Evolutionary conservation across 2,113 vertebrate genomes (phyloP).

Genomic region (Saguinus midas): DNA sequence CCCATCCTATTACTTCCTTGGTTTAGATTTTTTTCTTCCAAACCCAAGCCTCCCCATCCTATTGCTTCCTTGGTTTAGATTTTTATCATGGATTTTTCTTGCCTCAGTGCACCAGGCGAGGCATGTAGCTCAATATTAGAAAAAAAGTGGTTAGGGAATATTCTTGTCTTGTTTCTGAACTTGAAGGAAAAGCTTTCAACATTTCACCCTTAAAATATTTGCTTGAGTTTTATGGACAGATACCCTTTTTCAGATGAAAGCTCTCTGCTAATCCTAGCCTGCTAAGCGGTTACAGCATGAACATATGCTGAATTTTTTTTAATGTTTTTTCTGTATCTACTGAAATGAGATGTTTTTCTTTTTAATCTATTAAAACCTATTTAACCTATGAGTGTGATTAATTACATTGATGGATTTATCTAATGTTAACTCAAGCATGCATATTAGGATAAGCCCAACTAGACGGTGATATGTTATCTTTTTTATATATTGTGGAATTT

Average conservation of each 20-base stretch:
- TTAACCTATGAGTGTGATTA: background rate
- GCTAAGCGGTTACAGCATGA: background rate
- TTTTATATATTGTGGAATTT: background rate
- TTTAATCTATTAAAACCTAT: background rate
- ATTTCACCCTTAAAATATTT: background rate
- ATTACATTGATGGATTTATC: background rate
- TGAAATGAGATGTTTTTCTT: background rate
- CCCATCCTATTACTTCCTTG: background rate
- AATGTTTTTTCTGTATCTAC: background rate
- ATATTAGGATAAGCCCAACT: background rate
- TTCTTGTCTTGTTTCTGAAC: background rate
- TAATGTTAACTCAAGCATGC: background rate
- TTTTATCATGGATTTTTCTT: background rate
- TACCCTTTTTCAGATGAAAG: background rate
- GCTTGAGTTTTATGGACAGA: background rate
- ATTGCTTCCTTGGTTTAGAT: background rate
- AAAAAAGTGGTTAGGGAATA: background rate
- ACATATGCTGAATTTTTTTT: background rate
- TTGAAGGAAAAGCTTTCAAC: conserved; percentile 23
- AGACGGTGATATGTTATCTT: background rate
- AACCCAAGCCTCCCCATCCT: background rate
- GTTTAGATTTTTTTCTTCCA: background rate
- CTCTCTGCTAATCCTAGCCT: background rate
- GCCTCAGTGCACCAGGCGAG: background rate
- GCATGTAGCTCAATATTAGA: background rate